Percentiles rank a stretch among this genome's conserved stretches.
Conservation (phyloP, 2,888 invertebrate genomes). For the Clostera curtula region DNA sequence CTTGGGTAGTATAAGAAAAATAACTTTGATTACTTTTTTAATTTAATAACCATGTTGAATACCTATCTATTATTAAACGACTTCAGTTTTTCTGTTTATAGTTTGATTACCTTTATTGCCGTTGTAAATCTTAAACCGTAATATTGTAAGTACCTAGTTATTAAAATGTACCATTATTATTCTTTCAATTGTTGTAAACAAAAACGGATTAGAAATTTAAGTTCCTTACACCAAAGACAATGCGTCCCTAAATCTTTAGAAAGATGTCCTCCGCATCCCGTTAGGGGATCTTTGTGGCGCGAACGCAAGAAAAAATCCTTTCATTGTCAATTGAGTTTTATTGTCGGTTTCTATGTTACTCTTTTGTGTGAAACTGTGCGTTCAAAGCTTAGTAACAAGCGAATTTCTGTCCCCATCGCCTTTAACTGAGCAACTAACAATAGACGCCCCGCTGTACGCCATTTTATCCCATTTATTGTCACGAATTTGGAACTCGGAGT, state of each 20-base stretch:
- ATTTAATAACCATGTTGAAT: too few relatives aligned
- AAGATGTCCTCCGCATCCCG: constrained; percentile 55
- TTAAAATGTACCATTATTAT: constrained; percentile 18
- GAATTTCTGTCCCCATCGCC: constrained; percentile 34
- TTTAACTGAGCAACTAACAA: constrained; percentile 64
- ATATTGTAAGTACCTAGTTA: constrained; percentile 7
- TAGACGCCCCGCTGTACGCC: constrained; percentile 57
- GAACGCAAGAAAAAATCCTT: constrained; percentile 45
- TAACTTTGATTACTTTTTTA: too few relatives aligned
- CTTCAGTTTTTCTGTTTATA: too few relatives aligned
- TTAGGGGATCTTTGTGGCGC: constrained; percentile 57
- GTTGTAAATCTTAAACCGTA: too few relatives aligned
- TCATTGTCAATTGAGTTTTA: constrained; percentile 73
- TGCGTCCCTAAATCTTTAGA: constrained; percentile 56
- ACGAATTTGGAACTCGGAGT: constrained; percentile 37
- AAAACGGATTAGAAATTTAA: constrained; percentile 42
- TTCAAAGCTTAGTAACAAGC: constrained; percentile 61
- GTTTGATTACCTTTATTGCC: too few relatives aligned
- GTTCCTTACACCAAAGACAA: constrained; percentile 53
- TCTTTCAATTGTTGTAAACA: constrained; percentile 14
- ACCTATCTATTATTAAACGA: too few relatives aligned
- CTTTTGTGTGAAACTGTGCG: constrained; percentile 71
- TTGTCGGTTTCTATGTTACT: constrained; percentile 70
- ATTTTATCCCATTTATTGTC: constrained; percentile 62
- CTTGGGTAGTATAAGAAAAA: too few relatives aligned